Conservation (phyloP, 1,140 invertebrate genomes). For the Whitmania pigra region DNA sequence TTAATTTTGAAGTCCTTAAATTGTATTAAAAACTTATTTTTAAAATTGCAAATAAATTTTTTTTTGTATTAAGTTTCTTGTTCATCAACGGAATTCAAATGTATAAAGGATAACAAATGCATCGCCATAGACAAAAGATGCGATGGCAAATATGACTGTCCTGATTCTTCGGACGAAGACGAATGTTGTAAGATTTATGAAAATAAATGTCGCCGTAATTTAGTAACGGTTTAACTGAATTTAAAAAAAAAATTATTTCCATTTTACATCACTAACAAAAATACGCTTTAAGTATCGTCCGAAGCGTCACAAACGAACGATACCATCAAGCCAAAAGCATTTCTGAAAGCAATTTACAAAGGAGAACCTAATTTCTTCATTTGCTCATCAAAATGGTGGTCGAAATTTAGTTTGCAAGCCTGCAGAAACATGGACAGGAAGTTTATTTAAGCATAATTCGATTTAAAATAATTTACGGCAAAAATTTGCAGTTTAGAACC, state of each 20-base stretch:
- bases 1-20: too few species aligned
- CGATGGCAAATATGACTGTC: not conserved
- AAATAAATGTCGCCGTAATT: too few species aligned
- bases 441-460: not conserved
- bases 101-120: not conserved
- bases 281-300: too few species aligned
- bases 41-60: too few species aligned
- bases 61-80: not conserved
- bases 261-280: too few species aligned
- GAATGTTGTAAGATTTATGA: constrained; percentile 1
- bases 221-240: too few species aligned
- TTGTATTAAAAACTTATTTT: not conserved
- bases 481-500: too few species aligned
- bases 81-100: not conserved
- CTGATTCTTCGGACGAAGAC: not conserved
- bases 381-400: not conserved
- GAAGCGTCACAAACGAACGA: too few species aligned
- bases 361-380: not conserved
- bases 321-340: not conserved
- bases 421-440: not conserved
- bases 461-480: too few species aligned
- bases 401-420: not conserved
- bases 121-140: not conserved
- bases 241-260: too few species aligned
- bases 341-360: constrained; percentile 1